phyloP scores from a whole-genome alignment of 1,140 invertebrate genomes.

The Gonioctena quinquepunctata region DNA sequence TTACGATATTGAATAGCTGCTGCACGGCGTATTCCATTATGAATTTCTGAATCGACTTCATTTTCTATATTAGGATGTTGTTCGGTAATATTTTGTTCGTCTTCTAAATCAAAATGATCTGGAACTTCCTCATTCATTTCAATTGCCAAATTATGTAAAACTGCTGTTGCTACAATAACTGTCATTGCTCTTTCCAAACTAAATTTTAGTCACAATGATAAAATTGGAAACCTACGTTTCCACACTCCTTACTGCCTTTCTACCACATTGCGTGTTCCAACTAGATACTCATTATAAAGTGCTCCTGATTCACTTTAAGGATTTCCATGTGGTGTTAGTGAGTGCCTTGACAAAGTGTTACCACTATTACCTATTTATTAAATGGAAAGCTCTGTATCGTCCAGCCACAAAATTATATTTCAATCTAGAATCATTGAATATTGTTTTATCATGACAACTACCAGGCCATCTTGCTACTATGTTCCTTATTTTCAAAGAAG shows the following conservation, averaged over 20 bases:
- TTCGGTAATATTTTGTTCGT: too few species aligned
- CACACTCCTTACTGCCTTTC: conserved; percentile 54
- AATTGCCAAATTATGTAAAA: conserved; percentile 56
- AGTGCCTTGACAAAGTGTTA: conserved; percentile 40
- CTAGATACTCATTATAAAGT: conserved; percentile 54
- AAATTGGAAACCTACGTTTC: conserved; percentile 53
- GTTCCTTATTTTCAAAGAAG: conserved; percentile 41
- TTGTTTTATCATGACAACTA: conserved; percentile 47
- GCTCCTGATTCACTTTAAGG: conserved; percentile 34
- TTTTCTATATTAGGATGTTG: too few species aligned
- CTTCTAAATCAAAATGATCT: too few species aligned
- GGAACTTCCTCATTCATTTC: too few species aligned
- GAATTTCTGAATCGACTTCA: too few species aligned
- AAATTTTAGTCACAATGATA: conserved; percentile 41
- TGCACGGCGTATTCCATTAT: too few species aligned
- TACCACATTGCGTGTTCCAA: conserved; percentile 52
- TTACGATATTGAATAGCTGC: too few species aligned
- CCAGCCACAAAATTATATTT: background rate
- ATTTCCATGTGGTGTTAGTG: conserved; percentile 42
- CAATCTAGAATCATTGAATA: conserved; percentile 42
- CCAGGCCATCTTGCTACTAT: conserved; percentile 53
- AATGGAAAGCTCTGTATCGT: background rate
- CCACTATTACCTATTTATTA: conserved; percentile 42
- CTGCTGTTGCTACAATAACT: conserved; percentile 52
- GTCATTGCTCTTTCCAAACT: conserved; percentile 41